Evolutionary conservation across 1,140 invertebrate genomes (phyloP), one percentile per base, ranked within the genome.

Genomic region (Brachionus manjavacas): DNA sequence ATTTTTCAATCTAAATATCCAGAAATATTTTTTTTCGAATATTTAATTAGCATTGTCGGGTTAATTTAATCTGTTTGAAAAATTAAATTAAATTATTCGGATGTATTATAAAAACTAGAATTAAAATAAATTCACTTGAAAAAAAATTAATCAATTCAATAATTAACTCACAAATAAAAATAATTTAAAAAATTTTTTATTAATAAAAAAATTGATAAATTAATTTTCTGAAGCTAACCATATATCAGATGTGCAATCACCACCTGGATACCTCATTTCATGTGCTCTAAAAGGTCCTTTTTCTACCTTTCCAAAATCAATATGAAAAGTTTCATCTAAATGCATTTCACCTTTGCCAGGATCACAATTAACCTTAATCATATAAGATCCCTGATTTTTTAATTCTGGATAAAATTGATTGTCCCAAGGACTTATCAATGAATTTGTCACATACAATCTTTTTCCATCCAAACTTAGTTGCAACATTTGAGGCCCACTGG

Each of bases 161-260:
- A 12, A 46, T 14, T 46, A 11, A 46, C 4, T 46, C 14, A 1
- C 14, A 46, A 35, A 35, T 35, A 6, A 0, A 31, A 31, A 35
- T 35, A 35, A 35, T 35, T 35, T 35, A 35, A 35, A 6, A 35
- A n/a, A n/a, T n/a, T n/a, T 35, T 46, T 46, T 46, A 46, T 12
- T 46, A 14, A 14, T 14, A 46, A 12, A 46, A 12, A 46, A 46
- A 46, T 14, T 46, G 11, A 46, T 14, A 46, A 46, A n/a, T 14
- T 55, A 55, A 20, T 14, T n/a, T 55, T 55, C 52, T 68, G 20
- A 14, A 68, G 64, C 23, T 14, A 68, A 35, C 95, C 95, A 99
- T 89, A 99, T 98, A 86, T 99, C 96, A 0, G 96, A 97, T 8
- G 95, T 96, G 87, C 96, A 98, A 89, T 99, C 96, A 52, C 96